Conservation (phyloP, 2,113 vertebrate genomes). For the Seriola rivoliana region DNA sequence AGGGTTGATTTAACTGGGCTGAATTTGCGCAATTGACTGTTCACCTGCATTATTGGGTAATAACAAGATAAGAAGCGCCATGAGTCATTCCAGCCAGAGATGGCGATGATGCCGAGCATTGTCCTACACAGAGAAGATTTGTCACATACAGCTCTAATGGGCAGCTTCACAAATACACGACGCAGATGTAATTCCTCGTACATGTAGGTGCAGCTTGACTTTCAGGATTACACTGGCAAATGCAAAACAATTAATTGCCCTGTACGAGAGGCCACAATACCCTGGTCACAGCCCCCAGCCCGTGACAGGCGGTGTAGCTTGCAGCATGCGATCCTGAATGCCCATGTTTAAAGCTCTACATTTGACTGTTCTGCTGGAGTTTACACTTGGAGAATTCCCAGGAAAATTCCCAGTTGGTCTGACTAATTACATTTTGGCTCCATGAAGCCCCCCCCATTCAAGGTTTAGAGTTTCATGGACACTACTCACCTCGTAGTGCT, state of each 20-base stretch:
- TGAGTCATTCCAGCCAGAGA: constrained; percentile 52
- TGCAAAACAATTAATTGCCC: not conserved
- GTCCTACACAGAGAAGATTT: not conserved
- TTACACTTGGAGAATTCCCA: not conserved
- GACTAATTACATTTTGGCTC: not conserved
- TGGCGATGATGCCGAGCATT: constrained; percentile 35
- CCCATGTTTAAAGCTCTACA: not conserved
- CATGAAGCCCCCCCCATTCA: constrained; percentile 14
- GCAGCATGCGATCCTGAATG: constrained; percentile 9
- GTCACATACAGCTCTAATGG: not conserved
- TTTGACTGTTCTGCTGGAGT: not conserved
- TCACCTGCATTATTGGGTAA: constrained; percentile 69
- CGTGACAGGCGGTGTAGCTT: constrained; percentile 24
- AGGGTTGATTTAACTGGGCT: not conserved
- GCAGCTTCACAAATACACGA: not conserved
- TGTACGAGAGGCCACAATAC: constrained; percentile 23
- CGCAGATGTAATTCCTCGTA: not conserved
- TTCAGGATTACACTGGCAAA: no score
- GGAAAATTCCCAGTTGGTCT: fast-evolving
- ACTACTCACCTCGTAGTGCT: constrained; percentile 87
- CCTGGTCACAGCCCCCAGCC: constrained; percentile 18
- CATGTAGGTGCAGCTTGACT: not conserved
- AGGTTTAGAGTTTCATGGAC: constrained; percentile 43
- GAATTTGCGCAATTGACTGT: constrained; percentile 42
- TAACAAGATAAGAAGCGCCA: constrained; percentile 59